phyloP scores from a whole-genome alignment of 2,797 vertebrate genomes.

The Arrhamphus sclerolepis region DNA sequence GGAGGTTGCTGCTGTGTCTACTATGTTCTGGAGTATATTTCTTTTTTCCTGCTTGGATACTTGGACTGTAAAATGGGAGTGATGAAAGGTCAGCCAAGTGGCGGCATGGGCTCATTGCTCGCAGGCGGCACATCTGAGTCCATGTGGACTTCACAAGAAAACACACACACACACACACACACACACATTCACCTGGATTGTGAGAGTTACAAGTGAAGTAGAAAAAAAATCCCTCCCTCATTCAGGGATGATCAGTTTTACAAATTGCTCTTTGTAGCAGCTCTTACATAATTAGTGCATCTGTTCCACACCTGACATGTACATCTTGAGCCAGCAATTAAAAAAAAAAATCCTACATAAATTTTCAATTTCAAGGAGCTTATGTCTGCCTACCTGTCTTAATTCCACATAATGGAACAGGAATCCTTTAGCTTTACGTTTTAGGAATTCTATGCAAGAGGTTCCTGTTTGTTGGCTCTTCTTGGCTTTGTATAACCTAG shows the following conservation, averaged over 20 bases:
- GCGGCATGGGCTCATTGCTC: constrained; percentile 52
- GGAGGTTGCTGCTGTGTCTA: constrained; percentile 36
- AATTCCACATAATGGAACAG: constrained; percentile 60
- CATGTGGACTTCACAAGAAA: constrained; percentile 30
- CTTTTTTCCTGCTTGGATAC: constrained; percentile 33
- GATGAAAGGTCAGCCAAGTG: constrained; percentile 73
- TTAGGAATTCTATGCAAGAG: constrained; percentile 51
- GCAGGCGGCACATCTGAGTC: constrained; percentile 27
- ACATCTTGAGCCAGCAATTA: constrained; percentile 51
- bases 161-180: constrained; percentile 15
- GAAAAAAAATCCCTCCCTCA: constrained; percentile 30
- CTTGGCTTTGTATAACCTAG: constrained; percentile 68
- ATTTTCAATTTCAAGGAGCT: constrained; percentile 78
- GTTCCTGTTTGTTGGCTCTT: constrained; percentile 59
- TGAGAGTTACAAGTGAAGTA: constrained; percentile 26
- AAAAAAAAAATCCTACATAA: constrained; percentile 65
- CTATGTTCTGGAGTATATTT: constrained; percentile 47
- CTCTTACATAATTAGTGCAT: constrained; percentile 58
- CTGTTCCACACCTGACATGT: constrained; percentile 33
- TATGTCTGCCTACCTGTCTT: constrained; percentile 53
- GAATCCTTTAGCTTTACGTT: constrained; percentile 57
- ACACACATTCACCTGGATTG: constrained; percentile 38
- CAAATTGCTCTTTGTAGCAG: constrained; percentile 54
- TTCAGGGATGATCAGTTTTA: constrained; percentile 37
- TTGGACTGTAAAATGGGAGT: constrained; percentile 59